A percentile compares a stretch with the other conserved stretches of the same genome.
These are phyloP conservation scores for Podarcis lilfordi DNA, from an alignment of 2,797 vertebrate species.

Conservation along the genomic window DNA sequence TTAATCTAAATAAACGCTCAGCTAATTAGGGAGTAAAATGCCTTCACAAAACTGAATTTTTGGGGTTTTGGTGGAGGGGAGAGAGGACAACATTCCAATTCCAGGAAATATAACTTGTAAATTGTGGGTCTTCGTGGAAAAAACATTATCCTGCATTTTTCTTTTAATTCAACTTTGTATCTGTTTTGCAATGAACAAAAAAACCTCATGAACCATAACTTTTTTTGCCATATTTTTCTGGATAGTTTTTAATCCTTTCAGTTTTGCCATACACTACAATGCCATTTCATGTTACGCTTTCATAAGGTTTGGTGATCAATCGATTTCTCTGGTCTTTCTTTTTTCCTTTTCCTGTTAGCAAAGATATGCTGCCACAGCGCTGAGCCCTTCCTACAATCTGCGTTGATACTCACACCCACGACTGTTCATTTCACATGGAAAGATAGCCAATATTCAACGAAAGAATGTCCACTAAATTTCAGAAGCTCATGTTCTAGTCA, in stretches of 20 bases:
- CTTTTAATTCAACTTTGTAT: background rate
- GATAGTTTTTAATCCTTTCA: constrained; percentile 5
- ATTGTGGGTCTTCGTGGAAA: background rate
- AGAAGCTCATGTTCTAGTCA: background rate
- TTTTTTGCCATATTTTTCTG: background rate
- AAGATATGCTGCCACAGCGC: background rate
- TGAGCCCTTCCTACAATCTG: background rate
- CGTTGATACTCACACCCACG: background rate
- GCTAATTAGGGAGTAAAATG: background rate
- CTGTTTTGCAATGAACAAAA: background rate
- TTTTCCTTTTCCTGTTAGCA: background rate
- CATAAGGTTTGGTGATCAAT: background rate
- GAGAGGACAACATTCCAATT: background rate
- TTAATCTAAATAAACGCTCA: constrained; percentile 33
- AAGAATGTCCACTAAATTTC: background rate
- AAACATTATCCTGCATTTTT: background rate
- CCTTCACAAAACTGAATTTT: background rate
- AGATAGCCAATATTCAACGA: background rate
- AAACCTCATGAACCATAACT: too few species aligned
- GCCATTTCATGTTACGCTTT: constrained; percentile 17
- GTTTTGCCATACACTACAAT: background rate
- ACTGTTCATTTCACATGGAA: constrained; percentile 8
- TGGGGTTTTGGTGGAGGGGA: too few species aligned
- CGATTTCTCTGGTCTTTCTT: background rate
- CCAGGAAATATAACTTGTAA: background rate